A percentile compares a stretch with the other conserved stretches of the same genome.
Conservation (phyloP, 2,888 invertebrate genomes). For the Epinotia demarniana region DNA sequence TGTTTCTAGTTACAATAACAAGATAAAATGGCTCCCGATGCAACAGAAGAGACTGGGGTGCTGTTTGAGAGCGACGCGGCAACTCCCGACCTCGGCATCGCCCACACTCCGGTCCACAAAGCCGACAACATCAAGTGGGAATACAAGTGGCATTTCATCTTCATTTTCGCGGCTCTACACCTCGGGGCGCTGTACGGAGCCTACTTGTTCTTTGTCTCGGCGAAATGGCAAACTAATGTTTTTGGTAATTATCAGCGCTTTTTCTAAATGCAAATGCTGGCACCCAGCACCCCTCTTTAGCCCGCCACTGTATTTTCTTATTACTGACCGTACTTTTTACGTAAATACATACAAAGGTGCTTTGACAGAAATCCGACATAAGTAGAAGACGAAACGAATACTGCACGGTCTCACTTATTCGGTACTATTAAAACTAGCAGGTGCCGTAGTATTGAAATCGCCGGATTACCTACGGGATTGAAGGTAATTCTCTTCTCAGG, state of each 20-base stretch:
- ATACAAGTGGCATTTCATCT: conserved; percentile 93
- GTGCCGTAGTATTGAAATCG: too few species aligned
- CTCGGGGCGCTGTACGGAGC: conserved; percentile 90
- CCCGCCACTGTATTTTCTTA: too few species aligned
- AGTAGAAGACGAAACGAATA: too few species aligned
- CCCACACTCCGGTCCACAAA: conserved; percentile 66
- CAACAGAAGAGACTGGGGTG: conserved; percentile 74
- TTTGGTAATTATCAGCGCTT: conserved; percentile 84
- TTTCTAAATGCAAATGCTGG: not conserved
- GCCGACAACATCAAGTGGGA: conserved; percentile 84
- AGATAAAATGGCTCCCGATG: conserved; percentile 75
- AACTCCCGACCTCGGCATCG: conserved; percentile 75
- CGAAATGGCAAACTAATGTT: conserved; percentile 88
- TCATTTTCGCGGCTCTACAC: conserved; percentile 90
- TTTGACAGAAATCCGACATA: too few species aligned
- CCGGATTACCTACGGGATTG: too few species aligned
- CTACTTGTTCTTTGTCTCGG: conserved; percentile 89
- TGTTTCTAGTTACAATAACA: conserved; percentile 50
- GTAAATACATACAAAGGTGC: too few species aligned
- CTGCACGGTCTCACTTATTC: too few species aligned
- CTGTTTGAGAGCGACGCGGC: conserved; percentile 78
- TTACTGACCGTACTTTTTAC: too few species aligned
- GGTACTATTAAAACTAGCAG: too few species aligned
- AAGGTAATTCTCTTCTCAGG: too few species aligned
- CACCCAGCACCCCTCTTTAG: too few species aligned